A percentile compares a stretch with the other conserved stretches of the same genome.
Conservation (phyloP, 2,113 vertebrate species). For the Cottus gobio region DNA sequence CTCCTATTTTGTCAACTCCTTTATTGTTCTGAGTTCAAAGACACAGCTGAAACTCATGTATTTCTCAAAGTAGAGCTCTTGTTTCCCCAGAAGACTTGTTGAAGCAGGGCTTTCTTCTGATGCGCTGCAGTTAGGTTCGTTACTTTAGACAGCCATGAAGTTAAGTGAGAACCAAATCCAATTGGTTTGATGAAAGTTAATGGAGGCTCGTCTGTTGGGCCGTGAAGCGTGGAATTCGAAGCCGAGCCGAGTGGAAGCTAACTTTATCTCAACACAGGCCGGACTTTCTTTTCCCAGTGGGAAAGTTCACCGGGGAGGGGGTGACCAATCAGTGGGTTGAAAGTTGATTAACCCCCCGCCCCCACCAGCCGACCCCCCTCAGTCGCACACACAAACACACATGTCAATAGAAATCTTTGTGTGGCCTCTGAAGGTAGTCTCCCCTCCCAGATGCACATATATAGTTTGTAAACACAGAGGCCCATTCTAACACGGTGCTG, state of each 20-base stretch:
- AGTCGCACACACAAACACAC: conserved; percentile 20
- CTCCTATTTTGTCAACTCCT: too few species aligned
- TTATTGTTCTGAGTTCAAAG: conserved; percentile 21
- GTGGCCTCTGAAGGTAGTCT: neutral
- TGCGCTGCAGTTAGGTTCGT: neutral
- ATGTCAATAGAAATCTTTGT: conserved; percentile 33
- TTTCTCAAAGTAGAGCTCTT: neutral
- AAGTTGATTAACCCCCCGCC: conserved; percentile 64
- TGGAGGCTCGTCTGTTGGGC: conserved; percentile 25
- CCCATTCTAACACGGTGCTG: neutral
- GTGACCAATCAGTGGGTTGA: conserved; percentile 58
- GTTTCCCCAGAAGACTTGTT: neutral
- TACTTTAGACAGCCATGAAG: conserved; percentile 1
- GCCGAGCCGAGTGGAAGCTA: conserved; percentile 33
- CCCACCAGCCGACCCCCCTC: conserved; percentile 27
- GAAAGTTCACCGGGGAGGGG: conserved; percentile 49
- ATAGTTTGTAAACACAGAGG: neutral
- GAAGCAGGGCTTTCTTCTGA: neutral
- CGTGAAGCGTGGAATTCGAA: conserved; percentile 33
- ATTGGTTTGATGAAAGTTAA: conserved; percentile 41
- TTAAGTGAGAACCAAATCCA: conserved; percentile 25
- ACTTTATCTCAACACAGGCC: conserved; percentile 20
- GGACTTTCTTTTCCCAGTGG: conserved; percentile 23
- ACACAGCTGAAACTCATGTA: neutral
- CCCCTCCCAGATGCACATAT: neutral